These are phyloP conservation scores for Microtus montanus DNA, from an alignment of 2,113 vertebrate species.

Conservation along the genomic window DNA sequence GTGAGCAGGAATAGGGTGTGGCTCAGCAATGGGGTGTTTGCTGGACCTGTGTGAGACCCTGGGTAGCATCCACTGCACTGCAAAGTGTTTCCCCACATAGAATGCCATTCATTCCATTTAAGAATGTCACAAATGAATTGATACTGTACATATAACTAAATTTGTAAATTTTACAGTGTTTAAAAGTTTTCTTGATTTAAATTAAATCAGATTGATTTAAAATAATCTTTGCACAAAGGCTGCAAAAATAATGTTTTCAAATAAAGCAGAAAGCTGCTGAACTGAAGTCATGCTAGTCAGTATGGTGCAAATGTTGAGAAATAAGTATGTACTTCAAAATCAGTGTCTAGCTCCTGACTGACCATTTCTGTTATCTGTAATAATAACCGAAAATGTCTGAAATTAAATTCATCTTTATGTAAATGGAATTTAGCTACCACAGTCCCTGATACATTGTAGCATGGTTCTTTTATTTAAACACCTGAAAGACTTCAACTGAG, in stretches of 20 bases:
- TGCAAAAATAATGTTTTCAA: conserved; percentile 56
- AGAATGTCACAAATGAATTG: conserved; percentile 40
- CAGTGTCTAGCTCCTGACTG: not conserved
- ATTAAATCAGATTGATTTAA: conserved; percentile 54
- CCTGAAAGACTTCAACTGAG: conserved; percentile 42
- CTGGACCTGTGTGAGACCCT: not conserved
- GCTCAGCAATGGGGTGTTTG: not conserved
- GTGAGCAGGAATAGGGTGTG: not conserved
- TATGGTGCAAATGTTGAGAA: not conserved
- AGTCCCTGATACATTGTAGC: conserved; percentile 65
- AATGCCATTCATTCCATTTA: conserved; percentile 58
- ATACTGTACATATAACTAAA: not conserved
- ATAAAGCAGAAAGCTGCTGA: conserved; percentile 54
- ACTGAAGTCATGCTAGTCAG: not conserved
- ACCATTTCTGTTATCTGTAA: conserved; percentile 15
- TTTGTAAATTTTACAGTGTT: conserved; percentile 30
- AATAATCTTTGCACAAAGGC: conserved; percentile 63
- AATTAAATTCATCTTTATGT: conserved; percentile 40
- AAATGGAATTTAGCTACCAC: not conserved
- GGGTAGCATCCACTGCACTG: not conserved
- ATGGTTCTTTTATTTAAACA: conserved; percentile 61
- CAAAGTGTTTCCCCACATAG: conserved; percentile 41
- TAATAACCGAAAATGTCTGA: not conserved
- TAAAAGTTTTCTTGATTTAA: conserved; percentile 62
- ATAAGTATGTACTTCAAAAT: conserved; percentile 17